Conservation (phyloP, 2,888 invertebrate genomes). For the Pristionchus maxplancki region DNA sequence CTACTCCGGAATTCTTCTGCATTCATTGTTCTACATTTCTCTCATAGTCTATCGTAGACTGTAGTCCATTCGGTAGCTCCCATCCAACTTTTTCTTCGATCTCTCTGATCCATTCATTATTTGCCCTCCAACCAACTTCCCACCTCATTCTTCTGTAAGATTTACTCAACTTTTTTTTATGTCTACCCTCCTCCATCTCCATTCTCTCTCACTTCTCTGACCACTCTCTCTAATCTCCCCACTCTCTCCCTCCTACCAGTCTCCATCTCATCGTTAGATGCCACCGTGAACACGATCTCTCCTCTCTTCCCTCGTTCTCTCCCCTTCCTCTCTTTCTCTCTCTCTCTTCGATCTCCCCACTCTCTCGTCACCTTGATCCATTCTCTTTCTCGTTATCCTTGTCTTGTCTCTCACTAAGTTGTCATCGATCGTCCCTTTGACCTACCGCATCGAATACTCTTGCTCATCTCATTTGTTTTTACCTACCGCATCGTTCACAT, state of each 20-base stretch:
- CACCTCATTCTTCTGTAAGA: constrained; percentile 39
- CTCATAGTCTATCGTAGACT: background rate
- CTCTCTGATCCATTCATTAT: constrained; percentile 3
- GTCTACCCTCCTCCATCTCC: background rate
- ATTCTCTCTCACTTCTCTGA: background rate
- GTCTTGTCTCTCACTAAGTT: constrained; percentile 34
- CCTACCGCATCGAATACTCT: constrained; percentile 2
- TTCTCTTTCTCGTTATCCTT: constrained; percentile 40
- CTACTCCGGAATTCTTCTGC: background rate
- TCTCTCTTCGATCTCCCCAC: background rate
- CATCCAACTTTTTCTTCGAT: background rate
- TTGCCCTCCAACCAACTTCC: constrained; percentile 13
- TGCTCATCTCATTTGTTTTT: background rate
- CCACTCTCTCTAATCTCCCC: background rate
- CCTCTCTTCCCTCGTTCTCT: background rate
- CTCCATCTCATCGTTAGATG: constrained; percentile 44
- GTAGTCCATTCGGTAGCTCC: background rate
- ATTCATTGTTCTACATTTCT: background rate
- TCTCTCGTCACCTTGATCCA: constrained; percentile 30
- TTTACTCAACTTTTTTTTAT: constrained; percentile 27
- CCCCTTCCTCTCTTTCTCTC: background rate
- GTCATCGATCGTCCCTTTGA: constrained; percentile 21
- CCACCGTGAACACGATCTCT: constrained; percentile 30
- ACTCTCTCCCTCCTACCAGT: background rate
- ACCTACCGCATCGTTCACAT: background rate